Percentiles rank a stretch among this genome's conserved stretches.
Evolutionary conservation across 2,797 vertebrate genomes (phyloP).

Genomic region (Melanotaenia maccullochi): DNA sequence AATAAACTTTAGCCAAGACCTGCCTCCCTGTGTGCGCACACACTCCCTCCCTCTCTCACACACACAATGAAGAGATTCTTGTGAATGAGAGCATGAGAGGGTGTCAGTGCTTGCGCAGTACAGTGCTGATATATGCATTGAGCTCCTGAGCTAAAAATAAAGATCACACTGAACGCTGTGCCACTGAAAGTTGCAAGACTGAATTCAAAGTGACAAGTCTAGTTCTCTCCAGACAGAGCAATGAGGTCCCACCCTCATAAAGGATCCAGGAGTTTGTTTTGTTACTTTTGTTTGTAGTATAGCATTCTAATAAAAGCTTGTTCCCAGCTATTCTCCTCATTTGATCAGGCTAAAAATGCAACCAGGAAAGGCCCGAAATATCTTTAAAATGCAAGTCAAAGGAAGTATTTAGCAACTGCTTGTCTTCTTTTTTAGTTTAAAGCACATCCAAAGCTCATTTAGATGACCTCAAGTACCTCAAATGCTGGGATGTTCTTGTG

Average conservation of each 20-base stretch:
- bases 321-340: slow-evolving; percentile 41
- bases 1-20: slow-evolving; percentile 87
- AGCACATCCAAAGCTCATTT: not conserved
- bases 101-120: slow-evolving; percentile 80
- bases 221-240: slow-evolving; percentile 73
- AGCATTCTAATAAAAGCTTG: slow-evolving; percentile 62
- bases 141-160: slow-evolving; percentile 84
- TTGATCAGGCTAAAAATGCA: slow-evolving; percentile 54
- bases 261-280: slow-evolving; percentile 46
- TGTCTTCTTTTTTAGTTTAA: not conserved
- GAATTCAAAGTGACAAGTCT: slow-evolving; percentile 81
- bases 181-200: slow-evolving; percentile 80
- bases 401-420: slow-evolving; percentile 20
- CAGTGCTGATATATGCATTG: slow-evolving; percentile 83
- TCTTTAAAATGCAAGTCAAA: slow-evolving; percentile 29
- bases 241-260: slow-evolving; percentile 71
- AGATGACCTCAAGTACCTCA: not conserved
- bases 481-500: not conserved
- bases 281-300: slow-evolving; percentile 48
- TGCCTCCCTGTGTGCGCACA: slow-evolving; percentile 73
- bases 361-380: slow-evolving; percentile 50
- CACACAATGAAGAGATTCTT: slow-evolving; percentile 82
- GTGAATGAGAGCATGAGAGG: slow-evolving; percentile 84
- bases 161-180: slow-evolving; percentile 77
- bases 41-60: slow-evolving; percentile 47